These are phyloP conservation scores for Alitta virens DNA, from an alignment of 2,888 invertebrate species.

Conservation along the genomic window DNA sequence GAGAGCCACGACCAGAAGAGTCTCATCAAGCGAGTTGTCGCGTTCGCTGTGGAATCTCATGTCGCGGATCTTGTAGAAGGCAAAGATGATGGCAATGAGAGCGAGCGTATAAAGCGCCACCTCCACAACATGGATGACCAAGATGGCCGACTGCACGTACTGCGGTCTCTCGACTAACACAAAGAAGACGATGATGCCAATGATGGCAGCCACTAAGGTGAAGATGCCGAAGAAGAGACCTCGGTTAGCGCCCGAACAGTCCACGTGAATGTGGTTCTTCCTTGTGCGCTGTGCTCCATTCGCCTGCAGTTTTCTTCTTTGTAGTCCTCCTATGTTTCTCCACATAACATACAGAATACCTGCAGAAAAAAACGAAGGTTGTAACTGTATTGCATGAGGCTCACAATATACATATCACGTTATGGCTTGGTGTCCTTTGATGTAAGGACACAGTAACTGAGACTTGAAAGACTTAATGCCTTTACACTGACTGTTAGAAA, in stretches of 20 bases:
- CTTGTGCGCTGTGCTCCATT: background rate
- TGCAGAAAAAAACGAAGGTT: no score
- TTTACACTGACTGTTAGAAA: no score
- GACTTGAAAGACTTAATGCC: no score
- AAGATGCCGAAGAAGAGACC: slow-evolving; percentile 73
- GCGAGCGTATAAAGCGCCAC: slow-evolving; percentile 81
- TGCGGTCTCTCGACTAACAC: slow-evolving; percentile 76
- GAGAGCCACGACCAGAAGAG: slow-evolving; percentile 81
- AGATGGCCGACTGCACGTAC: slow-evolving; percentile 76
- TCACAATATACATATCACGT: no score
- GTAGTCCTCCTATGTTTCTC: slow-evolving; percentile 68
- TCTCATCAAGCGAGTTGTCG: slow-evolving; percentile 41
- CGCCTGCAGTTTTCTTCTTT: background rate
- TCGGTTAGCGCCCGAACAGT: slow-evolving; percentile 90
- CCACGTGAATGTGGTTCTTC: slow-evolving; percentile 59
- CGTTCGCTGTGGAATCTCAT: slow-evolving; percentile 31
- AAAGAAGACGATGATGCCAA: slow-evolving; percentile 85
- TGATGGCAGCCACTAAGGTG: slow-evolving; percentile 63
- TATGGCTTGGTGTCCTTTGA: no score
- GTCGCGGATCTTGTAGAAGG: slow-evolving; percentile 76
- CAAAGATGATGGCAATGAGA: slow-evolving; percentile 80
- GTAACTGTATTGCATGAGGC: no score
- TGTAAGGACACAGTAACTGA: no score
- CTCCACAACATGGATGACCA: slow-evolving; percentile 88
- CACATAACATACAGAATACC: slow-evolving; percentile 94